These are phyloP conservation scores for Bombus ignitus DNA, from an alignment of 1,140 invertebrate genomes.

Conservation along the genomic window DNA sequence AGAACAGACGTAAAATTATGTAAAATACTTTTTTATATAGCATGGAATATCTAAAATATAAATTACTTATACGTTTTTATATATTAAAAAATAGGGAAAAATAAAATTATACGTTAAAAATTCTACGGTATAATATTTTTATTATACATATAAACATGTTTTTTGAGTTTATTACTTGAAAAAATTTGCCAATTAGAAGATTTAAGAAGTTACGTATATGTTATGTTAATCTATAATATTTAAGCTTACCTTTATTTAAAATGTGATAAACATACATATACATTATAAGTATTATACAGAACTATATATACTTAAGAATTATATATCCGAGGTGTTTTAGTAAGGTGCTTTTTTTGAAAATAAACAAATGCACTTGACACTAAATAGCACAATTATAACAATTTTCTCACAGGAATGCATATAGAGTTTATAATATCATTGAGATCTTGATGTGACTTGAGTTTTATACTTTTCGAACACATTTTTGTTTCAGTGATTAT, in stretches of 20 bases:
- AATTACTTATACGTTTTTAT: conserved; percentile 7
- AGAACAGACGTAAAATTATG: conserved; percentile 32
- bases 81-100: not conserved
- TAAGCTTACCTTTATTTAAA: conserved; percentile 73
- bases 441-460: not conserved
- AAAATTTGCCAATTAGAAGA: not conserved
- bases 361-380: conserved; percentile 17
- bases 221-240: conserved; percentile 39
- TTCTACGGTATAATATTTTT: not conserved
- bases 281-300: conserved; percentile 51
- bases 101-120: not conserved
- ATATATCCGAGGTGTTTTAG: conserved; percentile 61
- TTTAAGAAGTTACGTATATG: conserved; percentile 5
- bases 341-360: conserved; percentile 63
- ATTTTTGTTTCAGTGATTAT: conserved; percentile 1
- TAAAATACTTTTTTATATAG: conserved; percentile 42
- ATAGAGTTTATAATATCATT: conserved; percentile 11
- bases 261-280: conserved; percentile 76
- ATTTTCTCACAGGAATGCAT: not conserved
- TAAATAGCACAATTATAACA: conserved; percentile 9
- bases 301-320: conserved; percentile 54
- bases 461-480: conserved; percentile 29
- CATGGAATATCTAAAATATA: not conserved
- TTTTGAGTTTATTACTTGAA: conserved; percentile 17
- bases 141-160: not conserved